A percentile compares a stretch with the other conserved stretches of the same genome.
phyloP scores from a whole-genome alignment of 1,140 invertebrate genomes.

The Aphaenogaster rudis region DNA sequence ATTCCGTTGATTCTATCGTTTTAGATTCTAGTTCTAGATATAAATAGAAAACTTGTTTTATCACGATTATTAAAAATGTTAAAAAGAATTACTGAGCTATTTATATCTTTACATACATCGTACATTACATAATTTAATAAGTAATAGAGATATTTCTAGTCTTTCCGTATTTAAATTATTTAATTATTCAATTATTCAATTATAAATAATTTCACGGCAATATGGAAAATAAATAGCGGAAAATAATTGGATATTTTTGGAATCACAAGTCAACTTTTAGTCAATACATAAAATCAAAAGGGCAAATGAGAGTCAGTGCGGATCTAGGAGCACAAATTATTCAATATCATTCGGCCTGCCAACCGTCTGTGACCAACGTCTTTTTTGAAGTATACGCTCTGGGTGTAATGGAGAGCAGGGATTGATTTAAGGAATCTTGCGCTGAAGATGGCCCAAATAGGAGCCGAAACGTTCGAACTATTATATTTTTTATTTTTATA shows the following conservation, averaged over 20 bases:
- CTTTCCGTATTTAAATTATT: not conserved
- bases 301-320: no score
- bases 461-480: no score
- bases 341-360: no score
- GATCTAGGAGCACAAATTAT: no score
- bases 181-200: not conserved
- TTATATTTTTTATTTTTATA: no score
- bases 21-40: not conserved
- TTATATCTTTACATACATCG: not conserved
- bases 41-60: not conserved
- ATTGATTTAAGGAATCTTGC: no score
- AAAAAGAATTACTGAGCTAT: not conserved
- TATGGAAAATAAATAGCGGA: not conserved
- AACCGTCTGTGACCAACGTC: no score
- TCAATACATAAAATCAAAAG: not conserved
- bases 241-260: not conserved
- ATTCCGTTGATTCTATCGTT: not conserved
- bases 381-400: no score
- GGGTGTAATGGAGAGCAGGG: no score
- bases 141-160: not conserved
- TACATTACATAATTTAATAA: not conserved
- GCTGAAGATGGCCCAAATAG: no score
- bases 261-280: not conserved
- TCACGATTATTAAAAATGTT: not conserved
- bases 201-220: slow-evolving; percentile 21